Base-by-base conservation (phyloP, 2,113 vertebrate species). In the Brachirus orientalis region DNA sequence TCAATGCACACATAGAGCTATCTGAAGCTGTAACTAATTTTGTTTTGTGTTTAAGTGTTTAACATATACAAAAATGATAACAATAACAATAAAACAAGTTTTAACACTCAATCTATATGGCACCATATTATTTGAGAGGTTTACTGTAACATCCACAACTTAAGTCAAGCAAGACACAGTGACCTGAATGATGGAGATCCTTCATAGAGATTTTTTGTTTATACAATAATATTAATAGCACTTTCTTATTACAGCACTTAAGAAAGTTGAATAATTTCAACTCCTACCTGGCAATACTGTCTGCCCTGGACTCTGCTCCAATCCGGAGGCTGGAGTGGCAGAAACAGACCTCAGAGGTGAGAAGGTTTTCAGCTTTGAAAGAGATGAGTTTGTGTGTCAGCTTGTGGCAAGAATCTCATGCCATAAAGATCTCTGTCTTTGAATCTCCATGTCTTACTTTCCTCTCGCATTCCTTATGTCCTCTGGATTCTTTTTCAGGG, bases 241-340 rank as follows among this genome's bases (percentile, higher is more conserved):
- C 7, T 48, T 13, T 70, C 0, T 3, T 44, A 19, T 72, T 65
- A 4, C 82, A 99, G 98, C 98, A 99, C 93, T 94, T 99, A 88
- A 80, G 98, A 68, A 99, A 99, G 88, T 93, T 99, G 72, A 99
- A 99, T 89, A 99, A 99, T 90, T 99, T 99, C 90, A 99, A 99
- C 92, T 99, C 98, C 43, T 99, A 99, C 86, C 84, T 99, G 93
- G 98, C 98, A 83, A 99, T 99, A 80, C 94, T 99, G 76, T 99
- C 98, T 0, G 98, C 98, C 0, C 86, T 99, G 91, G 98, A 99
- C 91, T 99, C 98, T 0, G 98, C 98, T 0, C 98, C 98, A 64
- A 99, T 99, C 90, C 93, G 98, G 72, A 94, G 98, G 70, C 86
- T 99, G 58, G 98, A 99, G 86, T 99, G 98, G 98, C 98, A 99